Evolutionary conservation across 2,113 vertebrate species (phyloP).

Genomic region (Gambusia affinis): DNA sequence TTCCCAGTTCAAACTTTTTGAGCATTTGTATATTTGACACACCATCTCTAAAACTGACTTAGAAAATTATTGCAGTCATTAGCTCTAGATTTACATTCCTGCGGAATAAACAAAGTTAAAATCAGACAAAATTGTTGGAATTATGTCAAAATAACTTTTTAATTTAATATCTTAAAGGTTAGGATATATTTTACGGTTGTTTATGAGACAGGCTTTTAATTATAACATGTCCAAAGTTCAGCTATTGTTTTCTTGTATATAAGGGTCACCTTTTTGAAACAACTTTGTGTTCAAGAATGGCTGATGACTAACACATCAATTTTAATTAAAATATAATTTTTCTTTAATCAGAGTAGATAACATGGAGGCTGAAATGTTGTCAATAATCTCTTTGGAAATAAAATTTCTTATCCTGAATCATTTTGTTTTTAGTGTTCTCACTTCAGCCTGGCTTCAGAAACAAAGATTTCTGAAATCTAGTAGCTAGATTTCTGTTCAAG

Average conservation of each 20-base stretch:
- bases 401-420: background rate
- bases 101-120: no score
- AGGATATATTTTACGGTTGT: no score
- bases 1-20: no score
- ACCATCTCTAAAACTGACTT: no score
- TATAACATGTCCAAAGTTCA: constrained; percentile 40
- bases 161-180: no score
- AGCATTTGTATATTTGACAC: no score
- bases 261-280: constrained; percentile 23
- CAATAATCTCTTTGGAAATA: background rate
- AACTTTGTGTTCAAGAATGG: constrained; percentile 1
- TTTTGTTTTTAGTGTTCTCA: background rate
- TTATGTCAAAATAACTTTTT: no score
- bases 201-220: background rate
- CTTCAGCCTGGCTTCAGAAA: background rate
- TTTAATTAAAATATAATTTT: background rate
- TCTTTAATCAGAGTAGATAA: background rate
- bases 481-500: no score
- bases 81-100: no score
- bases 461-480: background rate
- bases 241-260: constrained; percentile 31
- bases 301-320: background rate
- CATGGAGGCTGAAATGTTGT: background rate
- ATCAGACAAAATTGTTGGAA: no score
- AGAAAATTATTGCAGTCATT: no score